Evolutionary conservation across 2,113 vertebrate genomes (phyloP).

Genomic region (Platycercus adscitus): DNA sequence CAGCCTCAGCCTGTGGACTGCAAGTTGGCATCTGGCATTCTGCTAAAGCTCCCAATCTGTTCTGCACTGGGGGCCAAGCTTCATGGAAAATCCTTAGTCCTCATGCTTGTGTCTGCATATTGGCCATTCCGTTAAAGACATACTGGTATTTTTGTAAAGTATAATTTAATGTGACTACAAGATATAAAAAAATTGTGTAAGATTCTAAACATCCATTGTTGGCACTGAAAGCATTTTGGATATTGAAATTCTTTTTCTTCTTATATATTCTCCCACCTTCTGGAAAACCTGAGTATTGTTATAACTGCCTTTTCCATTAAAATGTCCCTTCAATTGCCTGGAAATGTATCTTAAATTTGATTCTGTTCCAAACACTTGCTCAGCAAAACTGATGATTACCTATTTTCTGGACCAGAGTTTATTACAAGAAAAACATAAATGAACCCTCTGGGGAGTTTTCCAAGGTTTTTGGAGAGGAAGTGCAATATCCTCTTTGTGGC

Average conservation of each 20-base stretch:
- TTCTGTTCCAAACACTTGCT: not conserved
- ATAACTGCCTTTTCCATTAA: not conserved
- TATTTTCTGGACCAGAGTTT: slow-evolving; percentile 1
- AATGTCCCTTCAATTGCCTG: not conserved
- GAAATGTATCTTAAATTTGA: not conserved
- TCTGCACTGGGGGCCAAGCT: not conserved
- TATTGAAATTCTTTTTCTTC: not conserved
- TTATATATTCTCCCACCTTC: not conserved
- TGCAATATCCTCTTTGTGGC: not conserved
- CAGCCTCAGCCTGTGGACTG: not conserved
- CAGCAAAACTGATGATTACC: not conserved
- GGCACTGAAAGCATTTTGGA: not conserved
- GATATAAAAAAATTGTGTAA: not conserved
- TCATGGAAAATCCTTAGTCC: not conserved
- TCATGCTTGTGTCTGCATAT: not conserved
- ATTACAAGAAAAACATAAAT: not conserved
- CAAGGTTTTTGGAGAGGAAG: slow-evolving; percentile 19
- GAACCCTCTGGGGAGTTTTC: slow-evolving; percentile 8
- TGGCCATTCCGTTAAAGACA: not conserved
- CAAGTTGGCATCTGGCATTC: not conserved
- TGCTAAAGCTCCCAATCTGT: not conserved
- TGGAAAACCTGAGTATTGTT: not conserved
- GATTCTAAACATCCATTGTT: not conserved
- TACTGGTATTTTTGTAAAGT: not conserved
- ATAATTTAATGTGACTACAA: not conserved